Evolutionary conservation across 2,888 invertebrate species (phyloP).

Genomic region (Nephrotoma guestfalica): DNA sequence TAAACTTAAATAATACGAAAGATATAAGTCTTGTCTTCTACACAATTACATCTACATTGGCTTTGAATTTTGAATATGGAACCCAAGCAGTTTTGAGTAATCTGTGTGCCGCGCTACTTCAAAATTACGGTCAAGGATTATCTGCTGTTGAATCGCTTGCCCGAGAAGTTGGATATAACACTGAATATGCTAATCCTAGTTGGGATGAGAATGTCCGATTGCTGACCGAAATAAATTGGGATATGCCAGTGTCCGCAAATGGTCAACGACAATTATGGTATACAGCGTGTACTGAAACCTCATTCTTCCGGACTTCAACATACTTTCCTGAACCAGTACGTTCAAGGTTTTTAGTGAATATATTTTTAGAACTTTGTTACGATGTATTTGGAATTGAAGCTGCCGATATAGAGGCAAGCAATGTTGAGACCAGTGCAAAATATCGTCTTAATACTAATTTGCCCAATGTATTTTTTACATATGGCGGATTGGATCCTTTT

Average conservation of each 20-base stretch:
- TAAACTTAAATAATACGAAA: background rate
- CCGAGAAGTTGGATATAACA: background rate
- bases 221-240: background rate
- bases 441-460: background rate
- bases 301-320: background rate
- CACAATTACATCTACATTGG: background rate
- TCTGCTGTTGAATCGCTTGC: background rate
- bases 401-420: no score
- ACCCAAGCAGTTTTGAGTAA: background rate
- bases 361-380: background rate
- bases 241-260: background rate
- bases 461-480: background rate
- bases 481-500: background rate
- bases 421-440: background rate
- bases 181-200: background rate
- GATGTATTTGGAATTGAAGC: background rate
- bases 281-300: background rate
- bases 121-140: background rate
- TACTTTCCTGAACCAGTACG: background rate
- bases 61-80: background rate
- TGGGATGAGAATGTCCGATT: background rate
- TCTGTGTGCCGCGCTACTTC: background rate
- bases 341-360: background rate
- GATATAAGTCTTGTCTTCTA: background rate
- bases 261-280: background rate